Evolutionary conservation across 1,140 invertebrate species (phyloP).

Genomic region (Saccostrea cuccullata): DNA sequence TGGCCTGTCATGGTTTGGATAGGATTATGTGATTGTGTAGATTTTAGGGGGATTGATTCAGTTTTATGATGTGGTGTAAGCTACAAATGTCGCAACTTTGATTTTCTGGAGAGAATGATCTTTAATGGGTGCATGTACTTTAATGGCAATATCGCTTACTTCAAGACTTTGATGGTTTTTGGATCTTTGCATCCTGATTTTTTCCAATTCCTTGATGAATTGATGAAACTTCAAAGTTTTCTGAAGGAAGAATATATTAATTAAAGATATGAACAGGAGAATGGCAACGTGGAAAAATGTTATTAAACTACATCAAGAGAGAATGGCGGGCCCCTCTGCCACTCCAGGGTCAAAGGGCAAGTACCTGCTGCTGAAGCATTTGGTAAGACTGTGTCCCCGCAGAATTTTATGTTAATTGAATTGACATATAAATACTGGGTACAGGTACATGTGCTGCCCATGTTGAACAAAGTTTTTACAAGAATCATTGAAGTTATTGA

Average conservation of each 20-base stretch:
- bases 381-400: neutral
- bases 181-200: neutral
- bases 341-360: neutral
- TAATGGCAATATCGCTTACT: neutral
- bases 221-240: neutral
- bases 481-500: too few relatives aligned
- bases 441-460: too few relatives aligned
- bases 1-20: neutral
- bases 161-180: neutral
- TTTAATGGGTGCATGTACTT: neutral
- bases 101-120: neutral
- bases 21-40: neutral
- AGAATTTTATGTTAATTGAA: neutral
- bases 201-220: neutral
- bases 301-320: neutral
- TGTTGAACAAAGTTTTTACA: too few relatives aligned
- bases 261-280: neutral
- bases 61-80: too few relatives aligned
- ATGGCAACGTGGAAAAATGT: slow-evolving; percentile 2
- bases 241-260: neutral
- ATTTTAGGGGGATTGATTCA: too few relatives aligned
- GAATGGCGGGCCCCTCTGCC: neutral
- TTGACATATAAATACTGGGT: too few relatives aligned
- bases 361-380: neutral
- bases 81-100: neutral